Conservation (phyloP, 2,113 vertebrate genomes). For the Butorides virescens region DNA sequence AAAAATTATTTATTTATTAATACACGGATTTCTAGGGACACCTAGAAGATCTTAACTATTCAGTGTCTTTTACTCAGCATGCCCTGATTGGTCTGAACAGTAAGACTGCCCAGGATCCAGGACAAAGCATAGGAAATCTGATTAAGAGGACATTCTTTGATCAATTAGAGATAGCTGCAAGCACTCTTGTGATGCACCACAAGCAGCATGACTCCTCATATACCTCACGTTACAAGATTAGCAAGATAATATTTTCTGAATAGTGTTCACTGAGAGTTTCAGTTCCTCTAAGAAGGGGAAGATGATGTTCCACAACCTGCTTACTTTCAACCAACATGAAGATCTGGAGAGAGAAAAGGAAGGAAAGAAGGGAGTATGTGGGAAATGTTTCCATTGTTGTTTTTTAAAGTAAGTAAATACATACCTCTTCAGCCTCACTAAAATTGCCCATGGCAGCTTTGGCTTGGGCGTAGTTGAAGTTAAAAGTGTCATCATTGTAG, state of each 20-base stretch:
- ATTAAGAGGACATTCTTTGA: conserved; percentile 44
- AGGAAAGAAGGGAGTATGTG: not conserved
- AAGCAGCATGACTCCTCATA: not conserved
- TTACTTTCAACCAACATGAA: conserved; percentile 12
- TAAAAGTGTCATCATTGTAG: conserved; percentile 95
- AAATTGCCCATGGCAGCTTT: conserved; percentile 92
- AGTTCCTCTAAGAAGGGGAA: not conserved
- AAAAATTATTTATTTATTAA: not conserved
- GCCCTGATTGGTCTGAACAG: not conserved
- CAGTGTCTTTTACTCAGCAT: not conserved
- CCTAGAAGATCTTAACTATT: conserved; percentile 14
- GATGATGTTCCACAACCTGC: not conserved
- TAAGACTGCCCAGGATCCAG: not conserved
- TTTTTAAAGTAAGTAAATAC: conserved; percentile 38
- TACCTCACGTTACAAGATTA: conserved; percentile 36
- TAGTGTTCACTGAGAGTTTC: not conserved
- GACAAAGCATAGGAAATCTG: not conserved
- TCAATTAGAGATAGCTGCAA: conserved; percentile 47
- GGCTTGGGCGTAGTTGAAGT: conserved; percentile 97
- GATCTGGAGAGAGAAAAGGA: not conserved
- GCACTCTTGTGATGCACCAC: not conserved
- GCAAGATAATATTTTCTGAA: conserved; percentile 36
- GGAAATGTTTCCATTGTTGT: not conserved
- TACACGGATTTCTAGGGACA: conserved; percentile 23
- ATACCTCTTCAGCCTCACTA: conserved; percentile 93